phyloP scores from a whole-genome alignment of 2,113 vertebrate species.

The Arizona elegans region DNA sequence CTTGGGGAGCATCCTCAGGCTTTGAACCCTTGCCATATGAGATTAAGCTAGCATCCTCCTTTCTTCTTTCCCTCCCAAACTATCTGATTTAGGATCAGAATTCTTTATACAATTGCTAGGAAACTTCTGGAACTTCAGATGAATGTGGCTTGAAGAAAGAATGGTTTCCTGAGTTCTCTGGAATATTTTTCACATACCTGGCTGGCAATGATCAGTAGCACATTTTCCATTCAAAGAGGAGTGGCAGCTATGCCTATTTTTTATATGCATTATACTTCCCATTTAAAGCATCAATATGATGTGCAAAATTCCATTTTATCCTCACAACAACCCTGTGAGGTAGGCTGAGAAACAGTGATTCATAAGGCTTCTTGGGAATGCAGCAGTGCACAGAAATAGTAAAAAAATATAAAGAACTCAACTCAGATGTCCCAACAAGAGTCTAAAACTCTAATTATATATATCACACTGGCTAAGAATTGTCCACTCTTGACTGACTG shows the following conservation, averaged over 20 bases:
- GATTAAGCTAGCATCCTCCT: background rate
- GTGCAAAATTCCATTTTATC: background rate
- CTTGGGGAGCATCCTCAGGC: background rate
- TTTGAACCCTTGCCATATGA: background rate
- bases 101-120: background rate
- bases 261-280: background rate
- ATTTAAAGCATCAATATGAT: background rate
- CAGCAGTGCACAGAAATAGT: background rate
- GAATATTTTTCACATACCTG: background rate
- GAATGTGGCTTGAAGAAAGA: background rate
- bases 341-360: background rate
- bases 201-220: background rate
- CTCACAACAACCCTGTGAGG: conserved; percentile 8
- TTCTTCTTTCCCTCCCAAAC: background rate
- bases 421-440: background rate
- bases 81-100: background rate
- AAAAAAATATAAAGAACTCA: background rate
- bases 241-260: background rate
- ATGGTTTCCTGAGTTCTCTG: background rate
- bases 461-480: background rate
- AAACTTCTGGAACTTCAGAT: background rate
- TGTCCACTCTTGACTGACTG: background rate
- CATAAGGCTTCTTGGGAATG: background rate
- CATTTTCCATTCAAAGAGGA: background rate
- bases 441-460: background rate